A percentile compares a stretch with the other conserved stretches of the same genome.
phyloP scores from a whole-genome alignment of 1,140 invertebrate species.

The Carposina sasakii region DNA sequence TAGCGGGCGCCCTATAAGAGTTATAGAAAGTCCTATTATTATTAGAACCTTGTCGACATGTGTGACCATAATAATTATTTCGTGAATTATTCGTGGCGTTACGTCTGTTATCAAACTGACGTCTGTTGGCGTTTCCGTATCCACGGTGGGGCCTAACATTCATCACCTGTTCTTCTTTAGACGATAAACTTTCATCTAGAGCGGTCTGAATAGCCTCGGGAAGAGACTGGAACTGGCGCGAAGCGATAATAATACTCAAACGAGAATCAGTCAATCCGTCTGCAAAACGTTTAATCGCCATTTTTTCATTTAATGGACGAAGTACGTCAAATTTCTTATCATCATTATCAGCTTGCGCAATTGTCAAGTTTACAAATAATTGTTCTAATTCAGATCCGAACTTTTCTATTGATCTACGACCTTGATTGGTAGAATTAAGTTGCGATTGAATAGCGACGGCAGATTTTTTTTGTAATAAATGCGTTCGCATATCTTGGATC shows the following conservation, averaged over 20 bases:
- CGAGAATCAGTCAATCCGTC: neutral
- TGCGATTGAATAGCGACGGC: neutral
- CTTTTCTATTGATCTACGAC: neutral
- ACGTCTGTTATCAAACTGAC: neutral
- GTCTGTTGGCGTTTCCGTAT: neutral
- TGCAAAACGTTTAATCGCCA: neutral
- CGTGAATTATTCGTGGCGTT: too few relatives aligned
- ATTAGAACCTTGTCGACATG: too few relatives aligned
- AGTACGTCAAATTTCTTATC: neutral
- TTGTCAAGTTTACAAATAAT: constrained; percentile 1
- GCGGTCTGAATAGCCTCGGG: neutral
- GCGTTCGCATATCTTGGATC: constrained; percentile 1
- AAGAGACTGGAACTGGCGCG: neutral
- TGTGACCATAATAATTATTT: too few relatives aligned
- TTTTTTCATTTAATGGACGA: constrained; percentile 2
- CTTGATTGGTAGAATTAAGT: neutral
- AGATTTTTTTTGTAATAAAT: neutral
- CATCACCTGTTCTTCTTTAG: neutral
- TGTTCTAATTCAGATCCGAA: neutral
- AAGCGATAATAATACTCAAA: constrained; percentile 1
- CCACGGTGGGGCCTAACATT: neutral
- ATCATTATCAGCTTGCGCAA: neutral
- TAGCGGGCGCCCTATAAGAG: too few relatives aligned
- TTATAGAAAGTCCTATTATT: too few relatives aligned
- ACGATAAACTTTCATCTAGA: neutral